phyloP scores from a whole-genome alignment of 2,113 vertebrate species.

The Bombycilla garrulus region DNA sequence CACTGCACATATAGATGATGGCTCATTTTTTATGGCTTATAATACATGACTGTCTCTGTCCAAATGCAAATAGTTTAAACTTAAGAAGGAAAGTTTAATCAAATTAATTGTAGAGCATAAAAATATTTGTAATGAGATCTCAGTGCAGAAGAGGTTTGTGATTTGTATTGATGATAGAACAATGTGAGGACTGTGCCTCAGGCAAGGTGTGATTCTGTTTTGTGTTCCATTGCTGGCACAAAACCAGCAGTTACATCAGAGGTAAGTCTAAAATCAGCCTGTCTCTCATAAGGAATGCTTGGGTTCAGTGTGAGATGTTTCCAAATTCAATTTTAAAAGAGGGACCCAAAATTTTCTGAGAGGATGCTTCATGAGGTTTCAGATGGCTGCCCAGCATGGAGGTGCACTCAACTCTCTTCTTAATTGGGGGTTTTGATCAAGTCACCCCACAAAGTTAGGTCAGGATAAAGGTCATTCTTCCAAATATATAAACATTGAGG shows the following conservation, averaged over 20 bases:
- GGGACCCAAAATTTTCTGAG: background rate
- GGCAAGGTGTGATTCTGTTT: background rate
- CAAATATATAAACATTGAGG: background rate
- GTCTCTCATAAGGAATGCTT: background rate
- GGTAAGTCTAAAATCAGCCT: background rate
- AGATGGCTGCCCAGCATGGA: background rate
- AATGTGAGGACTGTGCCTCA: background rate
- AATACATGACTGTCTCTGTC: background rate
- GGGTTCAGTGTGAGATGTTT: background rate
- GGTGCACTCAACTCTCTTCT: background rate
- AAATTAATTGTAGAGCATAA: slow-evolving; percentile 12
- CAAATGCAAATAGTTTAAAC: slow-evolving; percentile 20
- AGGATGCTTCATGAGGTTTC: background rate
- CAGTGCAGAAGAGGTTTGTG: background rate
- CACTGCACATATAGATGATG: background rate
- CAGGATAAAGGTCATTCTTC: background rate
- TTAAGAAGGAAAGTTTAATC: slow-evolving; percentile 32
- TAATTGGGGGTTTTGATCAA: background rate
- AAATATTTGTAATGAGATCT: background rate
- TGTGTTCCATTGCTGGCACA: background rate
- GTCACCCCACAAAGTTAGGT: background rate
- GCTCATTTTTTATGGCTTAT: background rate
- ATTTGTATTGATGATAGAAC: background rate
- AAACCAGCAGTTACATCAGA: background rate
- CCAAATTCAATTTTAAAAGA: background rate